A percentile compares a stretch with the other conserved stretches of the same genome.
Evolutionary conservation across 2,113 vertebrate species (phyloP).

Genomic region (Sphyrna mokarran): DNA sequence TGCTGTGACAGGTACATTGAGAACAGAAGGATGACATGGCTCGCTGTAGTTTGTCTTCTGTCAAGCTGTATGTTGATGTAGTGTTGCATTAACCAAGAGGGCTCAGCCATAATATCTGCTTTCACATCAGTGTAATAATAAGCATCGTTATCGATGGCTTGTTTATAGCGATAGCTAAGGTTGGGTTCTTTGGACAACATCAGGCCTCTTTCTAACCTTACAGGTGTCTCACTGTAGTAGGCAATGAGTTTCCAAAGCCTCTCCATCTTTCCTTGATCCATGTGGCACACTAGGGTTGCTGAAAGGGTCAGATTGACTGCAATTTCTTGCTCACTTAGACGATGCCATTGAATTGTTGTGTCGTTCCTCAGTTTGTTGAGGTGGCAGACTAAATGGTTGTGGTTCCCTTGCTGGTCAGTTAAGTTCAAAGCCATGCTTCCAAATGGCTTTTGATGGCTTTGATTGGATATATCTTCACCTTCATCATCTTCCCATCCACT

Average conservation of each 20-base stretch:
- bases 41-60: constrained; percentile 67
- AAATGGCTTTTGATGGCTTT: constrained; percentile 50
- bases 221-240: constrained; percentile 80
- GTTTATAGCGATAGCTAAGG: constrained; percentile 60
- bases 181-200: constrained; percentile 54
- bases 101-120: constrained; percentile 59
- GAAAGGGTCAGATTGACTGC: constrained; percentile 59
- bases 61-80: constrained; percentile 69
- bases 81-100: constrained; percentile 77
- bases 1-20: constrained; percentile 49
- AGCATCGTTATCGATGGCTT: constrained; percentile 63
- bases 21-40: constrained; percentile 59
- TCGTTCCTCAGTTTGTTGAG: constrained; percentile 49
- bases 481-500: constrained; percentile 43
- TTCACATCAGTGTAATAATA: constrained; percentile 80
- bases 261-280: constrained; percentile 71
- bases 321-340: constrained; percentile 54
- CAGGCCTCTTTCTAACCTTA: constrained; percentile 60
- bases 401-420: constrained; percentile 77
- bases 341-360: constrained; percentile 58
- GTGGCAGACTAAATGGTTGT: constrained; percentile 64
- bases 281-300: constrained; percentile 67
- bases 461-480: constrained; percentile 40
- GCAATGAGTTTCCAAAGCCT: constrained; percentile 81
- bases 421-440: constrained; percentile 71